phyloP scores from a whole-genome alignment of 2,797 vertebrate species.

The Silurus lanzhouensis region DNA sequence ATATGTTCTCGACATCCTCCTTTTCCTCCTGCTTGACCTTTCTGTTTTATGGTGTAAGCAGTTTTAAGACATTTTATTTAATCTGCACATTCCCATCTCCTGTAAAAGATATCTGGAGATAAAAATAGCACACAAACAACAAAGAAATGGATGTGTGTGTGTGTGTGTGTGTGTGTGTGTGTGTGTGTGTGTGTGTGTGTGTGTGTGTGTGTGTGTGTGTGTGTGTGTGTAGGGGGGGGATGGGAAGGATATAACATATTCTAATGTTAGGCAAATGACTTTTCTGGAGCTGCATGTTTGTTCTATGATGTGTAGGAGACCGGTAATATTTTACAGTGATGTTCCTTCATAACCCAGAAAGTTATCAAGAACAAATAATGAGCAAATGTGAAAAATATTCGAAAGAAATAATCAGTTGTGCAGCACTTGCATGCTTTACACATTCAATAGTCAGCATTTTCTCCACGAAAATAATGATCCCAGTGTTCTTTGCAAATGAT shows the following conservation, averaged over 20 bases:
- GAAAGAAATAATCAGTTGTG: background rate
- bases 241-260: background rate
- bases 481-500: background rate
- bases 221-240: too few relatives aligned
- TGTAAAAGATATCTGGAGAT: background rate
- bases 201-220: too few relatives aligned
- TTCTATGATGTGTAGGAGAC: background rate
- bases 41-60: constrained; percentile 3
- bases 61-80: constrained; percentile 3
- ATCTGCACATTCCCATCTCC: background rate
- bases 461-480: background rate
- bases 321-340: background rate
- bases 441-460: background rate
- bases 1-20: background rate
- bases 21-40: background rate
- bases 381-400: background rate
- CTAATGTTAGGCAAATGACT: background rate
- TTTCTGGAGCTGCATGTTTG: background rate
- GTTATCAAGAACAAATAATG: background rate
- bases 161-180: too few relatives aligned
- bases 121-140: background rate
- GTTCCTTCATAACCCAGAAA: background rate
- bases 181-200: too few relatives aligned
- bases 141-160: background rate
- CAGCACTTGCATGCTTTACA: background rate